Base-by-base conservation (phyloP, 2,113 vertebrate genomes). In the Callaeas wilsoni region DNA sequence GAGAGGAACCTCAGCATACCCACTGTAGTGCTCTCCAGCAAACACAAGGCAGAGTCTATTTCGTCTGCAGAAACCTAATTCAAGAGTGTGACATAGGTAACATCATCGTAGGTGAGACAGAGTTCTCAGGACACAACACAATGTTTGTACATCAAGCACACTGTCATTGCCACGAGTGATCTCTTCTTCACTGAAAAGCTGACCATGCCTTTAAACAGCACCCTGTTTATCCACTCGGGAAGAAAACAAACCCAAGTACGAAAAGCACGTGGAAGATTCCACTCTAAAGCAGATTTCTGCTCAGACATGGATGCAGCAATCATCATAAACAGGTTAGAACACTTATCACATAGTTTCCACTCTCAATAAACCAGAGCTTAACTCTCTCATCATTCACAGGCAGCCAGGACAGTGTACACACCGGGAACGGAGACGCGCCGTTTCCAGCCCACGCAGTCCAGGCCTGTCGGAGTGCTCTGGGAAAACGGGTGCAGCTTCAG, bases 381-480 rank as follows among this genome's bases (percentile, higher is more conserved):
- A 29, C 56, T 41, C 37, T 64, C 53, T 23, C 16, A 19, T 26
- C 56, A 20, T 1, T 19, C 50, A 22, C 6, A 6, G 8, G n/a
- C 53, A 76, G 41, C 6, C 71, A 55, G 82, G 37, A 83, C 11
- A 9, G 22, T 0, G 30, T 90, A 97, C 98, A 84, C 87, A 99
- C 99, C 98, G 2, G 96, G 85, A 75, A 85, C 95, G 5, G 97
- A 97, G 69, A 93, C 7, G 27, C 65, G 84, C 49, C 94, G 93
- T 7, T 95, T 97, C 97, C 98, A 98, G 86, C 98, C 98, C 82
- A 98, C 37, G 8, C 96, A 98, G 97, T 99, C 98, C 73, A 99
- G 96, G 76, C 98, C 98, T 3, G 97, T 96, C 0, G 99, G 99
- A 32, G 98, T 98, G 96, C 99, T 99, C 95, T 98, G 98, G 47